phyloP scores from a whole-genome alignment of 2,797 vertebrate species.

The Notamacropus eugenii region DNA sequence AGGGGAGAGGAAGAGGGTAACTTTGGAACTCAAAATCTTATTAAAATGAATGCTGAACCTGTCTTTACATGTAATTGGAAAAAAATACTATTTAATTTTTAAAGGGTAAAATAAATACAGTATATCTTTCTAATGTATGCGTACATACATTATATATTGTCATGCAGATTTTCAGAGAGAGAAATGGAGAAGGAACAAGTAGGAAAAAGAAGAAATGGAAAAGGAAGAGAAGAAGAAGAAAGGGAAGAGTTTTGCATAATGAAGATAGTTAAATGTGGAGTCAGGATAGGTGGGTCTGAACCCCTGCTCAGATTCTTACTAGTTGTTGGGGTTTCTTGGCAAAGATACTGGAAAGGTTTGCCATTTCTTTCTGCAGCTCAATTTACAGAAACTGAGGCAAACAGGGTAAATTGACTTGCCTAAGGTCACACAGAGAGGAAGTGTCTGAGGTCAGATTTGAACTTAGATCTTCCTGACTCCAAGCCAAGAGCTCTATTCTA shows the following conservation, averaged over 20 bases:
- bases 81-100: neutral
- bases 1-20: neutral
- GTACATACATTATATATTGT: conserved; percentile 1
- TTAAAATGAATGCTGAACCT: neutral
- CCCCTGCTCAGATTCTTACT: neutral
- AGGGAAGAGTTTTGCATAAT: neutral
- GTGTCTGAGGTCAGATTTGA: neutral
- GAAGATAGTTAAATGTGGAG: neutral
- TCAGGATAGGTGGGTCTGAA: neutral
- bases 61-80: neutral
- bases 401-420: no score
- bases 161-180: neutral
- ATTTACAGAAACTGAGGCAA: no score
- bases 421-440: no score
- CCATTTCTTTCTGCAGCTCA: no score
- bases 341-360: no score
- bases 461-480: neutral
- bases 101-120: conserved; percentile 11
- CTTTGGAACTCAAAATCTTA: neutral
- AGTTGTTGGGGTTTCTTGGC: neutral
- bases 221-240: neutral
- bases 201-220: neutral
- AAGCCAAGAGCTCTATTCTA: no score
- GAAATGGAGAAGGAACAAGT: neutral
- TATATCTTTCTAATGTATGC: neutral